Evolutionary conservation across 1,140 invertebrate species (phyloP), one percentile per base, ranked within the genome.

Genomic region (Drosophila oshimai): DNA sequence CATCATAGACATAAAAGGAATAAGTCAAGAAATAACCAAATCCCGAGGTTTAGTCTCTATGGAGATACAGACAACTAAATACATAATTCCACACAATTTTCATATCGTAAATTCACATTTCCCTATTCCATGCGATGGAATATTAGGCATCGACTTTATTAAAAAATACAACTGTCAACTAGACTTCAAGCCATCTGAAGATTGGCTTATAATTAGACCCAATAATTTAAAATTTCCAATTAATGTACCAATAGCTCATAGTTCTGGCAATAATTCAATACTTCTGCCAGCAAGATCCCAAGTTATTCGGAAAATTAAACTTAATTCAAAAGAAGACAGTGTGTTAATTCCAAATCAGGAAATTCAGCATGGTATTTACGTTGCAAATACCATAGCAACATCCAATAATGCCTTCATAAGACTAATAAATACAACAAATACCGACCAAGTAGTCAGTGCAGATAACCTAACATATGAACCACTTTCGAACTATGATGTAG

Each of bases 81-180:
- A n/a, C n/a, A n/a, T n/a, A n/a, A n/a, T n/a, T n/a, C n/a, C n/a
- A n/a, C n/a, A n/a, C n/a, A 4, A 64, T 29, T 51, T 45, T 26
- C 33, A 46, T 12, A 24, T 55, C 12, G 53, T 55, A 24, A 13
- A 44, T 36, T 34, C 9, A 13, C n/a, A 41, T 4, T 50, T 61
- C 10, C n/a, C 46, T 24, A 34, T 42, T 10, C 44, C 28, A 5
- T 41, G 45, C 17, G 34, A 60, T 26, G 36, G 28, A 37, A 49
- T n/a, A n/a, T n/a, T 60, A 41, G 54, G 24, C 17, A 58, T 58
- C 12, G 36, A 49, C 10, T 49, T 60, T 22, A 60, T 46, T 20
- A 44, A 62, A 20, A 51, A 44, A 26, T 60, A 41, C 18, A 49
- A 61, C 39, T 49, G 39, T n/a, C n/a, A n/a, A n/a, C n/a, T n/a